Percentiles rank a stretch among this genome's conserved stretches.
These are phyloP conservation scores for Urocynchramus pylzowi DNA, from an alignment of 2,113 vertebrate genomes.

Conservation along the genomic window DNA sequence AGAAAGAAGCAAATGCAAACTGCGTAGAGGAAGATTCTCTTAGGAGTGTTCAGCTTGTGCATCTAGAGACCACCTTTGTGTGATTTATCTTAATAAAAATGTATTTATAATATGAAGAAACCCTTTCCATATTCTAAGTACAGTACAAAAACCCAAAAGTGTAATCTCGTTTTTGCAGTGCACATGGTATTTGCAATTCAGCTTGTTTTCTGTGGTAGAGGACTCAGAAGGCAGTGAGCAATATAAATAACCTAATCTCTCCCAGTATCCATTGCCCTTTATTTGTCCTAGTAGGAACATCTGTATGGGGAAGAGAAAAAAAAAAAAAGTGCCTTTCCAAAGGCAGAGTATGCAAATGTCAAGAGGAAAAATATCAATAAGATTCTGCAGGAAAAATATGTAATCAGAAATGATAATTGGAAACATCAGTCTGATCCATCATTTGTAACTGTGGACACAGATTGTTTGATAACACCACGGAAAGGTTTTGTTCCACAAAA, in stretches of 20 bases:
- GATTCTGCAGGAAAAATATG: not conserved
- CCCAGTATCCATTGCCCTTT: not conserved
- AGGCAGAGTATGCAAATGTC: not conserved
- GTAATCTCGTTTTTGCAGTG: not conserved
- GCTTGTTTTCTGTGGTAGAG: not conserved
- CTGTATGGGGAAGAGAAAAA: not conserved
- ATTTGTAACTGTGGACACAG: not conserved
- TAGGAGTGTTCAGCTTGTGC: not conserved
- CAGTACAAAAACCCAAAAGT: not conserved
- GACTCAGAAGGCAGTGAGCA: not conserved
- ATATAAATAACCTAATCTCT: not conserved
- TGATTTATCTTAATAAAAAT: not conserved
- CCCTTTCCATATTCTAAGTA: not conserved
- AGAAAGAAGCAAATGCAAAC: not conserved
- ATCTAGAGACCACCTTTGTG: not conserved
- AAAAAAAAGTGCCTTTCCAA: not conserved
- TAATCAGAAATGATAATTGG: not conserved
- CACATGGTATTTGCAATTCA: not conserved
- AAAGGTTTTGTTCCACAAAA: not conserved
- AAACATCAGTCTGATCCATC: not conserved
- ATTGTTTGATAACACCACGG: fast-evolving
- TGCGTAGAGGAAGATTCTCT: not conserved
- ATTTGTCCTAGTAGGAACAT: not conserved
- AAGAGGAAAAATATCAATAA: not conserved
- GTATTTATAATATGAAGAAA: not conserved